Evolutionary conservation across 2,797 vertebrate species (phyloP), one percentile per base, ranked within the genome.

Genomic region (Acestrorhynchus altus): DNA sequence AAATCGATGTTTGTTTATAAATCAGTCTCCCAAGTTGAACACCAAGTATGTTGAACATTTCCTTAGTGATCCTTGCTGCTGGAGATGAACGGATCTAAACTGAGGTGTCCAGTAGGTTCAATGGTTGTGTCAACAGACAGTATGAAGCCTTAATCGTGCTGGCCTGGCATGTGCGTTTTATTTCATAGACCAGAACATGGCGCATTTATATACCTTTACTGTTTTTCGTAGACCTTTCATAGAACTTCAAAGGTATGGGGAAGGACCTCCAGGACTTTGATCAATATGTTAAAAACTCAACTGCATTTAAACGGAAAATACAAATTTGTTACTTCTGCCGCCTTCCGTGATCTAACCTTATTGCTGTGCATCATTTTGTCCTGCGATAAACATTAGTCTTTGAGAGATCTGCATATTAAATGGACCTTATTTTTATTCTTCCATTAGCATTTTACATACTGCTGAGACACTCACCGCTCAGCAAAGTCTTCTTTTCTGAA

Each of bases 61-160:
- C 13, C 1, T 39, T 42, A 5, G 20, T 15, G 9, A 64, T 54
- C 11, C 54, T 69, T 56, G 70, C 59, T 74, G 47, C 56, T 61
- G 61, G 67, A 52, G 72, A 26, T 13, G 51, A 57, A 57, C 31
- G 57, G 49, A 77, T 69, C 26, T 77, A 28, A 65, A 15, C n/a
- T 7, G 22, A 49, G n/a, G 15, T 4, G 49, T 63, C 54, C 35
- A 12, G 40, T 46, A 44, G 11, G 24, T 49, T 5, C 8, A n/a
- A 6, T 31, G 44, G 15, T 20, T n/a, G 15, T 69, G 46, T 68
- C 5, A 1, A 61, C 66, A 63, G 71, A 68, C 57, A 59, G 57
- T 78, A 51, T 72, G 67, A 80, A 67, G 83, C 81, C 83, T 83
- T 83, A 85, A 83, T 79, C 52, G 63, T 66, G 39, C 56, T 42